Conservation (phyloP, 2,888 invertebrate genomes). For the Caenorhabditis japonica region DNA sequence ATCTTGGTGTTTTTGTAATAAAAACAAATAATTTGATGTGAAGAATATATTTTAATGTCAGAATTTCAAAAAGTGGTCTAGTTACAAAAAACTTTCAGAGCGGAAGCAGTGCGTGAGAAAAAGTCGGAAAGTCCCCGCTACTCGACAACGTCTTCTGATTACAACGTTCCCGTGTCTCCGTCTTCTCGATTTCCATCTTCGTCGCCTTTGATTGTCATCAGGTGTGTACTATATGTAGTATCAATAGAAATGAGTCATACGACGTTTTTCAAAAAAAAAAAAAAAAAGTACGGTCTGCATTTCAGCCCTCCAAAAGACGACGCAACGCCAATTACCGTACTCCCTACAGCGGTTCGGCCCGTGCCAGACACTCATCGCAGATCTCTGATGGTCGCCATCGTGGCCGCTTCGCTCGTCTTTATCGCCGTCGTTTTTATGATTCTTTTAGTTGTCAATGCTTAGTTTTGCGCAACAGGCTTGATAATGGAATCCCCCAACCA, state of each 20-base stretch:
- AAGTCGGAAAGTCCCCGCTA: conserved; percentile 29
- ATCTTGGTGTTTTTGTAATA: too few relatives aligned
- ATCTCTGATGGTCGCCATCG: conserved; percentile 48
- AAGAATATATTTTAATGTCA: background rate
- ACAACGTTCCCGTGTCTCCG: conserved; percentile 40
- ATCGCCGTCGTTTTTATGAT: conserved; percentile 43
- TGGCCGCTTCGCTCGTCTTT: conserved; percentile 44
- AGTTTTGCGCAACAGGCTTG: background rate
- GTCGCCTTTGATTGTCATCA: conserved; percentile 53
- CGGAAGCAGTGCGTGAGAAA: conserved; percentile 46
- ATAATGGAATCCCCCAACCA: too few relatives aligned
- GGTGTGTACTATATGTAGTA: conserved; percentile 9
- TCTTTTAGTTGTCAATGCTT: conserved; percentile 30
- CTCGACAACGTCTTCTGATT: conserved; percentile 45
- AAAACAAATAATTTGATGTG: background rate
- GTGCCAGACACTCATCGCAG: conserved; percentile 40
- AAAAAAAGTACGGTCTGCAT: too few relatives aligned
- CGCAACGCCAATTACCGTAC: conserved; percentile 33
- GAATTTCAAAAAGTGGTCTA: background rate
- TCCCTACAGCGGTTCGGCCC: conserved; percentile 30
- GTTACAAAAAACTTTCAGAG: conserved; percentile 26
- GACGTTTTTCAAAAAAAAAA: too few relatives aligned
- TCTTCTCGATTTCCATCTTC: conserved; percentile 44
- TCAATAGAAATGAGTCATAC: background rate
- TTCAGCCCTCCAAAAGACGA: conserved; percentile 52